Evolutionary conservation across 2,113 vertebrate genomes (phyloP).

Genomic region (Rhea pennata): DNA sequence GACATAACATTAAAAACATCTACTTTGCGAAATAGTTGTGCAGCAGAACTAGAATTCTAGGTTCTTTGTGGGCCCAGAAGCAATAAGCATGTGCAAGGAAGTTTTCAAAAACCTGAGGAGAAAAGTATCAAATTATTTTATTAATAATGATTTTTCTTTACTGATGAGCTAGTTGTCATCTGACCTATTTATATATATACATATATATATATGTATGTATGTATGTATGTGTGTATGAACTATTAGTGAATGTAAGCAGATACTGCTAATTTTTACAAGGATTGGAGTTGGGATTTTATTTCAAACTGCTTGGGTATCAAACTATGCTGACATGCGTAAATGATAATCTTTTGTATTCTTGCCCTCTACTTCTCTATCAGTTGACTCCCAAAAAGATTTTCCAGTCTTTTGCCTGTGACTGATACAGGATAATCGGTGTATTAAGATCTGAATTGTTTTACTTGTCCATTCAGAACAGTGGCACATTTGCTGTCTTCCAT

Average conservation of each 20-base stretch:
- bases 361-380: neutral
- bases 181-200: too few species aligned
- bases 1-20: neutral
- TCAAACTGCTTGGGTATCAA: neutral
- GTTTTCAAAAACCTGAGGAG: neutral
- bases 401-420: neutral
- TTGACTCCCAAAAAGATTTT: neutral
- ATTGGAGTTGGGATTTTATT: neutral
- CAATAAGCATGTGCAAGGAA: neutral
- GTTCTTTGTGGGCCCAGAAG: neutral
- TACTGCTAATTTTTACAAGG: neutral
- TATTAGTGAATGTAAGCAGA: neutral
- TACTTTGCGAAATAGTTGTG: neutral
- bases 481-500: neutral
- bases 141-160: neutral
- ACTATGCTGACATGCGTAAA: neutral
- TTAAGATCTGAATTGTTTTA: neutral
- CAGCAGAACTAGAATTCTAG: neutral
- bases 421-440: neutral
- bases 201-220: too few species aligned
- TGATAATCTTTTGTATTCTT: neutral
- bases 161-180: neutral
- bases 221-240: neutral
- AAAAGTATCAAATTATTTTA: neutral
- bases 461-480: accelerated